Base-by-base conservation (phyloP, 2,888 invertebrate genomes). In the Caenorhabditis imperialis region DNA sequence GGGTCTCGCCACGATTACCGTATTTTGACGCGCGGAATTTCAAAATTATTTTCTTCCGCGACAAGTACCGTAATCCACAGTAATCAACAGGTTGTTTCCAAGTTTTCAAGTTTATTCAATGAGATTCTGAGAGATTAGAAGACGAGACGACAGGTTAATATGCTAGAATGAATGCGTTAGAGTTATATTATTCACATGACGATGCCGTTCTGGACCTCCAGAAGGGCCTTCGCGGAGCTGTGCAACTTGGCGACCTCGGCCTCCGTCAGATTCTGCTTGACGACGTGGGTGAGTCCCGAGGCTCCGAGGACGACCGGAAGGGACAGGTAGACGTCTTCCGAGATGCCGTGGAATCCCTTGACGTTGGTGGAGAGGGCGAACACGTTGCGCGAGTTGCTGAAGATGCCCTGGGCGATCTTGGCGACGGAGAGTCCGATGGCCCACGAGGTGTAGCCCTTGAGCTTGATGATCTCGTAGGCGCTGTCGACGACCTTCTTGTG, bases 251-350 rank as follows among this genome's bases (percentile, higher is more conserved):
- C 75, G 14, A 83, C 71, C 69, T 86, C 86, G 16, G 57, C 58
- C 38, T 77, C 75, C 30, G 73, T 79, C 55, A 86, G 80, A 44
- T 82, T 78, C 51, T 86, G 86, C 50, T 81, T 84, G 60, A 86
- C 82, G 44, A 83, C 76, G 50, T 82, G 82, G 23, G 85, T 83
- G 55, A 87, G 67, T 44, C 87, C 87, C 33, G 84, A 82, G 12
- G 81, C 62, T n/a, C 87, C 87, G n/a, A 87, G 69, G 7, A 87
- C 86, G 16, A 79, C 80, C 18, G 95, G 95, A 65, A 95, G 89
- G 0, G 95, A 95, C 51, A 95, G 90, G 89, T 93, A 95, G 7
- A 95, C 93, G 76, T 95, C 94, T 27, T 93, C 91, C 0, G 92
- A 90, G 77, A 95, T 92, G 18, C 92, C 93, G 86, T 94, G 93